Base-by-base conservation (phyloP, 2,113 vertebrate genomes). In the Petromus typicus region DNA sequence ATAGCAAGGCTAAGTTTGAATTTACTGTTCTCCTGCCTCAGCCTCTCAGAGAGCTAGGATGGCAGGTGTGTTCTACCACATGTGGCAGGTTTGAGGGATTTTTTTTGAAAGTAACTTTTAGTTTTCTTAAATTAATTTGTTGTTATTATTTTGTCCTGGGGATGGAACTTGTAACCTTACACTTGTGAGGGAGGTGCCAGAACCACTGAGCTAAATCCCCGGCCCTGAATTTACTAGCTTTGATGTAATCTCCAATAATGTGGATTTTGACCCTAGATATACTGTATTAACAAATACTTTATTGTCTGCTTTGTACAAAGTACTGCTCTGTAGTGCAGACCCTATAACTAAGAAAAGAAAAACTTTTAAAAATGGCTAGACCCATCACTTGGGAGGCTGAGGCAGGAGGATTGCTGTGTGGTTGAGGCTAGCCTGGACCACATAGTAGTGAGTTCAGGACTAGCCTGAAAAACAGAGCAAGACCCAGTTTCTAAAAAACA, bases 241-340 rank as follows among this genome's bases (percentile, higher is more conserved):
- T 30, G 81, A 85, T 85, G 43, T 54, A 89, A 90, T 86, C 20
- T 4, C 23, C 23, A 59, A 4, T 86, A 86, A 78, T 79, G 9
- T 93, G 73, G 20, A 78, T 86, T 81, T 94, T 81, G 59, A 84
- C 84, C 56, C 17, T 78, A 27, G 22, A 18, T 81, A 32, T 63
- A 64, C 40, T 81, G 83, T 78, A 69, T 80, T 89, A 95, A 76
- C 61, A 73, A 43, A 66, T 86, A 88, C 91, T 69, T 91, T 95
- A 51, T 56, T 48, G 27, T 51, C 63, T 90, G 11, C 71, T 84
- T 95, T 86, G 37, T 88, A 45, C 16, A 16, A 90, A 32, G 5
- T 89, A 48, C 45, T 95, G 51, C 40, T 78, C 2, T 61, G 1
- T 90, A 84, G 23, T 84, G 34, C 30, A 56, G 54, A 56, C 54